Evolutionary conservation across 1,140 invertebrate genomes (phyloP).

Genomic region (Leptinotarsa lineolata): DNA sequence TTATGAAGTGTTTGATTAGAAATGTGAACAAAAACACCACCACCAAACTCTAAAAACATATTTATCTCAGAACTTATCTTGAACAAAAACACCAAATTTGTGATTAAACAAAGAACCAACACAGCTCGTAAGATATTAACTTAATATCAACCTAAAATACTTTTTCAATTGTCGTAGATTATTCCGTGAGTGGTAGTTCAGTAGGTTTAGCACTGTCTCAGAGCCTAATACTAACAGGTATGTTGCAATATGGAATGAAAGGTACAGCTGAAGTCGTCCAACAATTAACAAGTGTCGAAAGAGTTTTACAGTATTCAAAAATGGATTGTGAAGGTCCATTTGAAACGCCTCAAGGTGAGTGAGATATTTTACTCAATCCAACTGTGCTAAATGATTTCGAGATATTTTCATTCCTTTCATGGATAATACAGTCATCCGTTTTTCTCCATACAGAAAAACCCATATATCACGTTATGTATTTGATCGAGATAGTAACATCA

Average conservation of each 20-base stretch:
- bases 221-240: conserved; percentile 78
- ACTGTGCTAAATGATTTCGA: too few species aligned
- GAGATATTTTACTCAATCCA: too few species aligned
- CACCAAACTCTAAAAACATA: too few species aligned
- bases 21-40: too few species aligned
- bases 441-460: too few species aligned
- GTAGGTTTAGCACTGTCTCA: conserved; percentile 81
- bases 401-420: too few species aligned
- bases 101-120: not conserved
- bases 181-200: conserved; percentile 57
- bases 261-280: conserved; percentile 81
- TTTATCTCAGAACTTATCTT: not conserved
- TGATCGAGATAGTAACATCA: too few species aligned
- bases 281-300: conserved; percentile 82
- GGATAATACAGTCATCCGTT: too few species aligned
- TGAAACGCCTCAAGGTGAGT: conserved; percentile 56
- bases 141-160: not conserved
- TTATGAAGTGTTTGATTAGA: too few species aligned
- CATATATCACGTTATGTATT: too few species aligned
- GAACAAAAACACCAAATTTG: not conserved
- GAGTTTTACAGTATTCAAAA: conserved; percentile 74
- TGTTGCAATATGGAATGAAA: conserved; percentile 83
- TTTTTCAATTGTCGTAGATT: not conserved
- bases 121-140: not conserved
- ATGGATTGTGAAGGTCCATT: conserved; percentile 64